A percentile compares a stretch with the other conserved stretches of the same genome.
Conservation (phyloP, 1,140 invertebrate species). For the Drosophila pseudoananassae region DNA sequence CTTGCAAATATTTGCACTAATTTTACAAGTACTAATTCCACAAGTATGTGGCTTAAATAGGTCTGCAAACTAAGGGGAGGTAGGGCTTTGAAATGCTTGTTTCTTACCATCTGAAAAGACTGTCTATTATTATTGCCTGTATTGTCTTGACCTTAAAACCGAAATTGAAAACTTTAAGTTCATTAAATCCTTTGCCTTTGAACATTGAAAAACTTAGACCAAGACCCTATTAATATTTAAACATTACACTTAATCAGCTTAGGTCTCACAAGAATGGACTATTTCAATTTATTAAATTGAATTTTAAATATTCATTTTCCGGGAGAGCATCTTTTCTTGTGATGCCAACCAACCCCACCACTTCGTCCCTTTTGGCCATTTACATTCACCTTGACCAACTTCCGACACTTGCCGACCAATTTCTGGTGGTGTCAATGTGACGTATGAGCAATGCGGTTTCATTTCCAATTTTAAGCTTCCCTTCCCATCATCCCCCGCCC, state of each 20-base stretch:
- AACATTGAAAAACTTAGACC: background rate
- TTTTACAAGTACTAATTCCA: background rate
- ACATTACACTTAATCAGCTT: conserved; percentile 11
- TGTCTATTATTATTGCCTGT: too few relatives aligned
- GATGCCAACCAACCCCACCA: too few relatives aligned
- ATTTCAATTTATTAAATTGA: conserved; percentile 10
- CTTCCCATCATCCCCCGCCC: too few relatives aligned
- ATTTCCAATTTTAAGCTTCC: conserved; percentile 20
- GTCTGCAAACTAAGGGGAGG: background rate
- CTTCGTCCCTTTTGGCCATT: background rate
- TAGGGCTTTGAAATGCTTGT: too few relatives aligned
- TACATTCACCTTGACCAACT: conserved; percentile 20
- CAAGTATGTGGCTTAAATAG: background rate
- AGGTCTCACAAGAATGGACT: background rate
- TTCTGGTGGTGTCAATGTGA: conserved; percentile 35
- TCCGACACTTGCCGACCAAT: conserved; percentile 9
- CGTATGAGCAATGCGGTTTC: conserved; percentile 26
- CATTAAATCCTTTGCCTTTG: background rate
- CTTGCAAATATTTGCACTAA: conserved; percentile 7
- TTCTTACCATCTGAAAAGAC: too few relatives aligned
- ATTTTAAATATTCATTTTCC: conserved; percentile 2
- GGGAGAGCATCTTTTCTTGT: background rate
- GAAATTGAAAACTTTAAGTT: background rate
- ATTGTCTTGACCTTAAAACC: too few relatives aligned
- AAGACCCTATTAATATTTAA: conserved; percentile 1